Percentiles rank a stretch among this genome's conserved stretches.
phyloP scores from a whole-genome alignment of 2,888 invertebrate genomes.

The Drosophila falleni region DNA sequence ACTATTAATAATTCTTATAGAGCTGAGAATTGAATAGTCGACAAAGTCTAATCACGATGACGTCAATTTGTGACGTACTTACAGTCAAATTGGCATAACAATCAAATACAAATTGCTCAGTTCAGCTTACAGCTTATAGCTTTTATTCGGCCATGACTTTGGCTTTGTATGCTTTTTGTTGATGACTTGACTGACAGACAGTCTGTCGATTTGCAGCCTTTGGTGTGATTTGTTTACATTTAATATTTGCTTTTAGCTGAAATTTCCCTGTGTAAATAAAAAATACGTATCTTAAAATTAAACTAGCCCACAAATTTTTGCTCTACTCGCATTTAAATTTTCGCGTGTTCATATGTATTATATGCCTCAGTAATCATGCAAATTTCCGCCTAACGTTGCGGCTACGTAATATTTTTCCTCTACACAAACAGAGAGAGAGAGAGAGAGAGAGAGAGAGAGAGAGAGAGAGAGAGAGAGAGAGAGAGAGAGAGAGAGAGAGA shows the following conservation, averaged over 20 bases:
- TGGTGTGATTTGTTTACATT: conserved; percentile 62
- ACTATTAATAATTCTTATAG: not conserved
- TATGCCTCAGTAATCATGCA: conserved; percentile 51
- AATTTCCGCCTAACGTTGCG: conserved; percentile 59
- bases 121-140: conserved; percentile 3
- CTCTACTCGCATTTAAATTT: conserved; percentile 22
- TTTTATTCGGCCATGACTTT: conserved; percentile 37
- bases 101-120: conserved; percentile 19
- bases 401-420: conserved; percentile 13
- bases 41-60: not conserved
- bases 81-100: conserved; percentile 7
- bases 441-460: not conserved
- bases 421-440: not conserved
- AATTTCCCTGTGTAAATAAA: conserved; percentile 38
- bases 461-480: too few relatives aligned
- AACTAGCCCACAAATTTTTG: conserved; percentile 16
- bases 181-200: conserved; percentile 14
- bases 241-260: conserved; percentile 32
- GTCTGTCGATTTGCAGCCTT: conserved; percentile 2
- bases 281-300: conserved; percentile 61
- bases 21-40: not conserved
- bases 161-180: conserved; percentile 13
- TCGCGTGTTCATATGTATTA: conserved; percentile 17
- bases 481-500: not conserved
- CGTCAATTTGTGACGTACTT: conserved; percentile 4